phyloP scores from a whole-genome alignment of 2,888 invertebrate genomes.

The Orthosia gothica region DNA sequence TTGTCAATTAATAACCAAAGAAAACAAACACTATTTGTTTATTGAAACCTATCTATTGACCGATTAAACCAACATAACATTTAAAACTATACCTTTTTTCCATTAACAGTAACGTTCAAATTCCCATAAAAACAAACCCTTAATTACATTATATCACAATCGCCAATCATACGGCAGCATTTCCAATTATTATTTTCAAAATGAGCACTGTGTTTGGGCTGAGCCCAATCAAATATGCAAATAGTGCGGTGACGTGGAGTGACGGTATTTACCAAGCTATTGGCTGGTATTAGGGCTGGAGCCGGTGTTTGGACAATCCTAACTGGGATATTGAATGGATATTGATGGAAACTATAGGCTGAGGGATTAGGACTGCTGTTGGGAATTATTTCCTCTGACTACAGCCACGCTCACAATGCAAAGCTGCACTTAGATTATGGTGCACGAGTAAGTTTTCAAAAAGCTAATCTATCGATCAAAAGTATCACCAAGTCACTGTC shows the following conservation, averaged over 20 bases:
- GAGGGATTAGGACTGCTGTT: not conserved
- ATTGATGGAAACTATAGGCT: conserved; percentile 10
- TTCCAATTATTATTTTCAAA: conserved; percentile 70
- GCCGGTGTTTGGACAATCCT: conserved; percentile 16
- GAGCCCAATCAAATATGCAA: conserved; percentile 84
- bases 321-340: conserved; percentile 41
- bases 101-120: not conserved
- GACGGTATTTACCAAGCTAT: conserved; percentile 58
- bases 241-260: conserved; percentile 66
- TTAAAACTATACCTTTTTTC: conserved; percentile 5
- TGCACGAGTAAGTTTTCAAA: too few species aligned
- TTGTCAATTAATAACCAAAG: too few species aligned
- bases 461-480: too few species aligned
- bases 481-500: too few species aligned
- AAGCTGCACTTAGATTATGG: too few species aligned
- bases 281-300: conserved; percentile 42
- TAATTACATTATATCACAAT: conserved; percentile 37
- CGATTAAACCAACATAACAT: not conserved
- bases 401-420: too few species aligned
- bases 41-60: too few species aligned
- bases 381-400: too few species aligned
- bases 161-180: conserved; percentile 37
- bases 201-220: conserved; percentile 75
- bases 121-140: conserved; percentile 12
- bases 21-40: not conserved